Evolutionary conservation across 1,140 invertebrate species (phyloP), one percentile per base, ranked within the genome.

Genomic region (Ostrea edulis): DNA sequence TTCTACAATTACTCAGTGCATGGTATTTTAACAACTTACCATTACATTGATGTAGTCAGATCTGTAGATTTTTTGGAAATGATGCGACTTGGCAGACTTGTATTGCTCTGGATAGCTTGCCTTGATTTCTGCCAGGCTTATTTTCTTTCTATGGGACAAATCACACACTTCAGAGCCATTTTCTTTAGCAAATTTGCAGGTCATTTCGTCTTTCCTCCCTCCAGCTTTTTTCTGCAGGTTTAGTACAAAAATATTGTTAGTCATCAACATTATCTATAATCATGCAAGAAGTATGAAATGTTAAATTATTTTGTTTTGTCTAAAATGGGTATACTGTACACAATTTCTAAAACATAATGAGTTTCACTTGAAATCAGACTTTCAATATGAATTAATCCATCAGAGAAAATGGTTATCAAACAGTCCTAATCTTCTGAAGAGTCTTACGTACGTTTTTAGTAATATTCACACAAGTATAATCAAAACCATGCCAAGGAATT

Each of bases 401-500:
- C 55, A 62, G n/a, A 20, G n/a, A n/a, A n/a, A 62, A 62, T n/a
- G 55, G 17, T 20, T 8, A 62, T 58, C 55, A 62, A 20, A 5
- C 55, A 62, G 17, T 62, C 20, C 3, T 20, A 58, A 58, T 12
- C 7, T 58, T 12, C 0, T 3, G 55, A 62, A 62, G 12, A 71
- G 3, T 14, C 0, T 9, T 2, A 77, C 68, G 14, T 25, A 77
- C 68, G 12, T 77, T 8, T 1, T 14, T 9, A 0, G 68, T 35
- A 52, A 12, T 53, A 53, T 83, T 83, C 20, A 20, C 20, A 53
- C 82, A 83, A 20, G 82, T 83, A 44, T 83, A 83, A 83, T 83
- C 82, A 54, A 52, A 83, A n/a, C 82, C 82, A 83, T 83, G 82
- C 82, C 82, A 83, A 53, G 82, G 82, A 53, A 83, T 83, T 53